phyloP scores from a whole-genome alignment of 2,797 vertebrate species.

The Syngnathus rostellatus region DNA sequence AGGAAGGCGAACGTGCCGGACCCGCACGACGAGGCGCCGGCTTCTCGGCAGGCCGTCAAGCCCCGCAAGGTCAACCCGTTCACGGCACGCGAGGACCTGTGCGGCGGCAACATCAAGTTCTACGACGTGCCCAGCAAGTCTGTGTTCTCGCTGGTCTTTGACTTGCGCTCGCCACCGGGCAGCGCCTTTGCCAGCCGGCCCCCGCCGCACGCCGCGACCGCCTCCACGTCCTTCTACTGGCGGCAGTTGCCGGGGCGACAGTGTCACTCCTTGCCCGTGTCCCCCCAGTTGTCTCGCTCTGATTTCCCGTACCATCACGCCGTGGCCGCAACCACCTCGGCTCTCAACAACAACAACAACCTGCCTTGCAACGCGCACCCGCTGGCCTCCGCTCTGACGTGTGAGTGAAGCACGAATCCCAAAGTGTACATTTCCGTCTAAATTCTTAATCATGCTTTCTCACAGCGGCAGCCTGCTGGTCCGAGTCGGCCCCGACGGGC shows the following conservation, averaged over 20 bases:
- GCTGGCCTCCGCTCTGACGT: conserved; percentile 34
- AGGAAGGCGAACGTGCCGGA: conserved; percentile 88
- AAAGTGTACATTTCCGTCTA: no score
- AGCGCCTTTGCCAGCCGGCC: conserved; percentile 56
- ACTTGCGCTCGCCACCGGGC: conserved; percentile 83
- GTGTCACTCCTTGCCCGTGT: conserved; percentile 85
- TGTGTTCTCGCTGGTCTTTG: conserved; percentile 91
- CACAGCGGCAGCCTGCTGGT: conserved; percentile 46
- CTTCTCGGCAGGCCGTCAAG: conserved; percentile 39
- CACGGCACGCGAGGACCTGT: conserved; percentile 89
- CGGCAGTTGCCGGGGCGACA: conserved; percentile 72
- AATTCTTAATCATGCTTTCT: neutral
- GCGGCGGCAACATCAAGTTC: conserved; percentile 94
- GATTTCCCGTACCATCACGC: conserved; percentile 56
- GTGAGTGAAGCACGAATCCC: conserved; percentile 22
- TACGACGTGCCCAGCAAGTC: conserved; percentile 94
- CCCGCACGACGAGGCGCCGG: conserved; percentile 80
- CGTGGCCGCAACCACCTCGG: conserved; percentile 34
- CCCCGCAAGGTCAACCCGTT: conserved; percentile 91
- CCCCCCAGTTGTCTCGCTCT: conserved; percentile 76
- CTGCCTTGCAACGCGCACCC: conserved; percentile 34
- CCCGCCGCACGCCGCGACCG: conserved; percentile 20
- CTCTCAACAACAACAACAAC: conserved; percentile 38
- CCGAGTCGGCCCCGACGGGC: conserved; percentile 59
- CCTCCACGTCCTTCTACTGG: conserved; percentile 45